Evolutionary conservation across 1,140 invertebrate genomes (phyloP).

Genomic region (Plectrocnemia conspersa): DNA sequence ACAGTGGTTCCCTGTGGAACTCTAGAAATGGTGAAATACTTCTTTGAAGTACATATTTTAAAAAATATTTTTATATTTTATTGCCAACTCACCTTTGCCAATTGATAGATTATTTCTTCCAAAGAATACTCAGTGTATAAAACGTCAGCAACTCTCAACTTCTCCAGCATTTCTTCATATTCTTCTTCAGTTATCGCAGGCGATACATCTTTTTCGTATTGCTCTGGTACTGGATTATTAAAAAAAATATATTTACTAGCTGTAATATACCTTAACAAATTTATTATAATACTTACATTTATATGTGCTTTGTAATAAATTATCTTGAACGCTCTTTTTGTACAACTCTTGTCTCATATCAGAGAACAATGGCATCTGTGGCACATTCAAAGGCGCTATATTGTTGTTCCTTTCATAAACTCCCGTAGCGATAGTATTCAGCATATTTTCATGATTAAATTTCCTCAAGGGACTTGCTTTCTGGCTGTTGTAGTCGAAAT

Average conservation of each 20-base stretch:
- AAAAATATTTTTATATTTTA: conserved; percentile 1
- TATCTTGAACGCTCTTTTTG: conserved; percentile 44
- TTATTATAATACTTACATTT: conserved; percentile 20
- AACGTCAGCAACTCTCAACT: conserved; percentile 59
- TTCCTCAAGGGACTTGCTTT: conserved; percentile 18
- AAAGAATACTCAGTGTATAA: conserved; percentile 67
- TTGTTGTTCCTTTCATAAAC: conserved; percentile 48
- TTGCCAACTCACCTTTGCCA: conserved; percentile 57
- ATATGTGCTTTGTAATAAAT: conserved; percentile 44
- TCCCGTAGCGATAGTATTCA: conserved; percentile 41
- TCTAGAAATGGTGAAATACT: too few species aligned
- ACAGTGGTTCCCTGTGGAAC: too few species aligned
- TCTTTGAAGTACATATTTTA: too few species aligned
- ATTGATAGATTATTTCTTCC: conserved; percentile 70
- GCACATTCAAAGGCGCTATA: conserved; percentile 36
- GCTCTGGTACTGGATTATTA: conserved; percentile 18
- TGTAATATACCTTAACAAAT: background rate
- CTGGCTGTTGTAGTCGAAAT: conserved; percentile 14
- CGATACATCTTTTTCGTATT: conserved; percentile 44
- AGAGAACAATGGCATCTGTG: conserved; percentile 38
- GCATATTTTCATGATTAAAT: conserved; percentile 34
- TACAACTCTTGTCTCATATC: conserved; percentile 43
- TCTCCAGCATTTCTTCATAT: conserved; percentile 57
- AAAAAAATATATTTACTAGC: conserved; percentile 2
- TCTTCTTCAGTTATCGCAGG: conserved; percentile 49